These are phyloP conservation scores for Digitonthophagus gazella DNA, from an alignment of 2,888 invertebrate species.

Conservation along the genomic window DNA sequence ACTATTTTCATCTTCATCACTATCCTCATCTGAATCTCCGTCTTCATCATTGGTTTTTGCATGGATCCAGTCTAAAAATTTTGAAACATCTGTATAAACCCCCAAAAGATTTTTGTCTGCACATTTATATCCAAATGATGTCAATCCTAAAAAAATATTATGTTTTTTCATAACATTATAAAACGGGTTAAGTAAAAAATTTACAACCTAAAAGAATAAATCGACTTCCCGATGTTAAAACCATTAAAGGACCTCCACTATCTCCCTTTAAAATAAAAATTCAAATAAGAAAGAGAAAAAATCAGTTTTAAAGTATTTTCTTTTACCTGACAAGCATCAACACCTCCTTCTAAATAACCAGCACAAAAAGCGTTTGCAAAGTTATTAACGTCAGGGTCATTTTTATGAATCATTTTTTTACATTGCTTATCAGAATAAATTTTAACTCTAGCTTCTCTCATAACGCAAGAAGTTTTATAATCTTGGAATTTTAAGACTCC, in stretches of 20 bases:
- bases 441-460: conserved; percentile 46
- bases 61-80: conserved; percentile 58
- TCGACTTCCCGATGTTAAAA: conserved; percentile 55
- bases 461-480: conserved; percentile 42
- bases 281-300: background rate
- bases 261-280: conserved; percentile 62
- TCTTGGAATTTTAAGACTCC: conserved; percentile 43
- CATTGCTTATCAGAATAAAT: conserved; percentile 44
- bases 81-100: conserved; percentile 61
- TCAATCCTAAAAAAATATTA: conserved; percentile 53
- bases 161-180: too few relatives aligned
- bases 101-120: conserved; percentile 59
- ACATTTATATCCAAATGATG: conserved; percentile 67
- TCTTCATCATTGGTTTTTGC: conserved; percentile 31
- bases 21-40: background rate
- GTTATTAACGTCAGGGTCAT: conserved; percentile 38
- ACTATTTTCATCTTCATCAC: background rate
- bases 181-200: too few relatives aligned
- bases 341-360: conserved; percentile 55
- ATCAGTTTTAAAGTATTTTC: background rate
- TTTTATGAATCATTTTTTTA: conserved; percentile 41
- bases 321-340: conserved; percentile 64
- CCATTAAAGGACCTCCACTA: conserved; percentile 62
- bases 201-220: conserved; percentile 60
- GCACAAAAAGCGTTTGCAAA: conserved; percentile 56